Percentiles rank a stretch among this genome's conserved stretches.
phyloP scores from a whole-genome alignment of 2,888 invertebrate genomes.

The Vannuccia rotundouncinata region DNA sequence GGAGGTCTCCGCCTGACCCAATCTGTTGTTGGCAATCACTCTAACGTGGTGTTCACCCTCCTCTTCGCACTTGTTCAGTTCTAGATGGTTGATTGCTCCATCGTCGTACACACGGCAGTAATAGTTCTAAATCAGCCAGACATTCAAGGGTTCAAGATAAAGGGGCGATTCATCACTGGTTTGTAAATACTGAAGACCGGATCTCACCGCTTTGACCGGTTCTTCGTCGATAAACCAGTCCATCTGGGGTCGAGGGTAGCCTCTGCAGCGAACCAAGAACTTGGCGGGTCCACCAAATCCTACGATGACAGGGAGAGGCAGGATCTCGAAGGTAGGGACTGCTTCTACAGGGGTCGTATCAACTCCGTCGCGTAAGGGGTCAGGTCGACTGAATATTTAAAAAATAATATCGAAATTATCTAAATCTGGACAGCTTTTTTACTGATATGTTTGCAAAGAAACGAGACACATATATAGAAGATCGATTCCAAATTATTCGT shows the following conservation, averaged over 20 bases:
- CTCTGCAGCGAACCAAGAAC: slow-evolving; percentile 6
- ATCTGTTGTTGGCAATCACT: slow-evolving; percentile 85
- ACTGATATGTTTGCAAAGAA: too few species aligned
- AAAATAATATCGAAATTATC: too few species aligned
- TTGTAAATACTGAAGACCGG: not conserved
- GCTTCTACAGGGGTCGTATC: not conserved
- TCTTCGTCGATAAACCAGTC: slow-evolving; percentile 27
- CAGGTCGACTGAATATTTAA: not conserved
- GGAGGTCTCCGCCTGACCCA: slow-evolving; percentile 82
- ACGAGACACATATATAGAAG: too few species aligned
- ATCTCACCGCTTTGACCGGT: slow-evolving; percentile 53
- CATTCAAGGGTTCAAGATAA: too few species aligned
- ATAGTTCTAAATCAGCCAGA: slow-evolving; percentile 58
- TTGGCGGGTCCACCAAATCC: not conserved
- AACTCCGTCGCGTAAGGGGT: not conserved
- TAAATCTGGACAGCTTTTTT: too few species aligned
- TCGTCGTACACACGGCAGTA: slow-evolving; percentile 92
- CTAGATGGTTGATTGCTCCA: slow-evolving; percentile 90
- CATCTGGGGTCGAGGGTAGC: slow-evolving; percentile 13
- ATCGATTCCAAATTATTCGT: too few species aligned
- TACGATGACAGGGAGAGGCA: not conserved
- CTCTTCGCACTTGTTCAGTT: slow-evolving; percentile 90
- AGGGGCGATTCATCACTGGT: not conserved
- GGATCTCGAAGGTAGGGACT: not conserved
- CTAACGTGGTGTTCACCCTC: slow-evolving; percentile 85